These are phyloP conservation scores for Botia almorhae DNA, from an alignment of 2,797 vertebrate genomes.

Conservation along the genomic window DNA sequence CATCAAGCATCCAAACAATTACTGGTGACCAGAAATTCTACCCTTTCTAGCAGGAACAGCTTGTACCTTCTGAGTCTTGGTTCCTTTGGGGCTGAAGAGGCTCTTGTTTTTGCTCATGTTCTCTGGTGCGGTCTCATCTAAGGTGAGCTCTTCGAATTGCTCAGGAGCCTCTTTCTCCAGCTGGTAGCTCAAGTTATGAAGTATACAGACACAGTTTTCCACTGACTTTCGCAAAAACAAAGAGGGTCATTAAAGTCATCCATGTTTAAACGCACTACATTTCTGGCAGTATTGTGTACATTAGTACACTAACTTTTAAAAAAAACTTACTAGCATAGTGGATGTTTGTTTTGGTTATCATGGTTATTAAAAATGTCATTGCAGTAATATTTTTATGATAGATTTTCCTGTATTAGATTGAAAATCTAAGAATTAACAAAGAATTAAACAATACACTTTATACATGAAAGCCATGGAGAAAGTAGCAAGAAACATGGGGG, in stretches of 20 bases:
- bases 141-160: slow-evolving; percentile 76
- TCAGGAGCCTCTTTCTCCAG: slow-evolving; percentile 84
- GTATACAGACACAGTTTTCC: slow-evolving; percentile 92
- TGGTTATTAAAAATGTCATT: neutral
- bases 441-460: too few relatives aligned
- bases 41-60: neutral
- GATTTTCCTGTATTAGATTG: too few relatives aligned
- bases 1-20: neutral
- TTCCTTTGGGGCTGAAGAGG: slow-evolving; percentile 90
- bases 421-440: too few relatives aligned
- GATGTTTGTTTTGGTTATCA: neutral
- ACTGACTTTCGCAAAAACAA: slow-evolving; percentile 78
- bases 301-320: neutral
- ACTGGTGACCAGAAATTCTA: neutral
- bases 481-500: too few relatives aligned
- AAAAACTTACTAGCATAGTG: too few relatives aligned
- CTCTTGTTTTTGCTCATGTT: slow-evolving; percentile 76
- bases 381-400: too few relatives aligned
- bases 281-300: neutral
- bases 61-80: slow-evolving; percentile 70
- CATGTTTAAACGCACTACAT: neutral
- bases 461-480: too few relatives aligned
- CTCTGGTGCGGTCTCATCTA: slow-evolving; percentile 53
- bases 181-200: slow-evolving; percentile 92
- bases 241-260: neutral